A percentile compares a stretch with the other conserved stretches of the same genome.
Conservation (phyloP, 2,888 invertebrate genomes). For the Parapristionchus giblindavisi region DNA sequence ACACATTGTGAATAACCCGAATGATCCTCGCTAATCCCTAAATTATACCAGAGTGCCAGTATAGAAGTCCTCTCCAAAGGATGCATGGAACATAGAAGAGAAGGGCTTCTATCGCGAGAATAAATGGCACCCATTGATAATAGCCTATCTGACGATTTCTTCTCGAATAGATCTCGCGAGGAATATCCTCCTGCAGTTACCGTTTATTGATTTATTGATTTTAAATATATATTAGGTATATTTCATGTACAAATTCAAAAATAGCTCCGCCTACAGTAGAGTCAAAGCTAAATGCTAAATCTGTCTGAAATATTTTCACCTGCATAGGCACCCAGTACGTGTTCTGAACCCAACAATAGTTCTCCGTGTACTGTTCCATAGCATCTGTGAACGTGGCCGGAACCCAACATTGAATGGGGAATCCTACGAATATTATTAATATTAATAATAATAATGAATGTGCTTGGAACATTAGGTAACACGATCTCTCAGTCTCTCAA, state of each 20-base stretch:
- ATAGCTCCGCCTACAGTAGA: no score
- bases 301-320: constrained; percentile 33
- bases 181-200: constrained; percentile 65
- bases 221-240: no score
- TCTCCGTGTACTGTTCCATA: constrained; percentile 70
- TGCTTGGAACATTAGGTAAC: no score
- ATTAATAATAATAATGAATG: background rate
- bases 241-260: no score
- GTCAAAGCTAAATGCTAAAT: background rate
- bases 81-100: constrained; percentile 70
- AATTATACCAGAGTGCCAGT: constrained; percentile 68
- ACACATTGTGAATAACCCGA: background rate
- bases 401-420: constrained; percentile 70
- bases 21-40: background rate
- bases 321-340: constrained; percentile 70
- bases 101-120: constrained; percentile 69
- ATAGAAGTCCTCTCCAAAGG: constrained; percentile 68
- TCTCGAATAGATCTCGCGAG: constrained; percentile 69
- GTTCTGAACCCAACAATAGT: constrained; percentile 70
- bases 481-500: no score
- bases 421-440: constrained; percentile 44
- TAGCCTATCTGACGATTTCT: constrained; percentile 70
- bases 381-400: constrained; percentile 70
- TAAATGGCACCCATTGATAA: constrained; percentile 69
- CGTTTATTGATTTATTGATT: background rate